These are phyloP conservation scores for Eospalax fontanierii DNA, from an alignment of 2,797 vertebrate species.

Conservation along the genomic window DNA sequence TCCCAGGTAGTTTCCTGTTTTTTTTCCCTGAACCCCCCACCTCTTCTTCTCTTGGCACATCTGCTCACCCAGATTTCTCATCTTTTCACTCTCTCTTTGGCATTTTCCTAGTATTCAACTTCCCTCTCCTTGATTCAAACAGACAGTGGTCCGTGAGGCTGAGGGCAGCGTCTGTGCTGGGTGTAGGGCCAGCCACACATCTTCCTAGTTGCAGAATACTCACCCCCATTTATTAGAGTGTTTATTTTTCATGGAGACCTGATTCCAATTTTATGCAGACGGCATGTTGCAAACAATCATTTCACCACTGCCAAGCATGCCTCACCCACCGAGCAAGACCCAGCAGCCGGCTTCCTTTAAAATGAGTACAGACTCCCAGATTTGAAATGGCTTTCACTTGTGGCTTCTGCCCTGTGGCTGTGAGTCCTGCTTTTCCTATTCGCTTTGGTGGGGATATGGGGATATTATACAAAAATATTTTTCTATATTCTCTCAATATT, in stretches of 20 bases:
- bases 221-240: not conserved
- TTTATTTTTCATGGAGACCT: not conserved
- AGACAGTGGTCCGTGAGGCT: not conserved
- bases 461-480: not conserved
- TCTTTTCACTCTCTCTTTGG: not conserved
- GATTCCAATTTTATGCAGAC: not conserved
- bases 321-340: not conserved
- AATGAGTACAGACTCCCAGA: no score
- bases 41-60: not conserved
- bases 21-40: no score
- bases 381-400: fast-evolving
- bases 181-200: not conserved
- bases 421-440: not conserved
- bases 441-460: not conserved
- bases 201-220: not conserved
- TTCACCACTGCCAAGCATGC: fast-evolving
- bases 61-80: not conserved
- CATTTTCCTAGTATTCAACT: no score
- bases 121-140: not conserved
- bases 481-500: not conserved
- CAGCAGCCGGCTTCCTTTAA: fast-evolving
- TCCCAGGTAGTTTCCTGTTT: not conserved
- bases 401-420: not conserved
- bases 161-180: not conserved
- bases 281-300: fast-evolving